These are phyloP conservation scores for Balearica regulorum DNA, from an alignment of 2,797 vertebrate species.

Conservation along the genomic window DNA sequence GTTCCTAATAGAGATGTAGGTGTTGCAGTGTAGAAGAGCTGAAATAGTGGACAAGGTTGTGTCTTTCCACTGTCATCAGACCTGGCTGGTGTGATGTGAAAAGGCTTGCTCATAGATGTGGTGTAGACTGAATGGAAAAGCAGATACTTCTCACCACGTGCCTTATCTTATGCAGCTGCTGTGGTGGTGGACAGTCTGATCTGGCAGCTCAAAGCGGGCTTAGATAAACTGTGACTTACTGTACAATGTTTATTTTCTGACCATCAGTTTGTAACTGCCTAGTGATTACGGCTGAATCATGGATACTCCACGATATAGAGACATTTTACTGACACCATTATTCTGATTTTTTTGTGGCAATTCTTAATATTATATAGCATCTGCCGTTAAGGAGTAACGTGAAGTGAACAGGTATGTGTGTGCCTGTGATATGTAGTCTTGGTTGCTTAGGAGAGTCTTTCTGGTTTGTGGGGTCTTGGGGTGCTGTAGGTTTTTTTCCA, in stretches of 20 bases:
- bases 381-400: background rate
- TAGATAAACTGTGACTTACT: background rate
- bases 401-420: background rate
- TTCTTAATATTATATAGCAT: background rate
- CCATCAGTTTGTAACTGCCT: background rate
- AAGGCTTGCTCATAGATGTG: background rate
- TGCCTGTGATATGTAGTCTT: background rate
- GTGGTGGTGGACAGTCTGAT: background rate
- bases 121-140: background rate
- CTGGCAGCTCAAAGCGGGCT: background rate
- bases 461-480: background rate
- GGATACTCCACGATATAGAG: background rate
- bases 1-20: background rate
- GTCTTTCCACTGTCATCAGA: background rate
- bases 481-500: rapidly evolving
- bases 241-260: background rate
- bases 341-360: background rate
- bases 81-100: background rate
- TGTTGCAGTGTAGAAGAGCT: background rate
- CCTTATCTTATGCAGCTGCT: background rate
- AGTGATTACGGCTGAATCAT: background rate
- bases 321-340: background rate
- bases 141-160: background rate
- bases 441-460: background rate
- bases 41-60: background rate